phyloP scores from a whole-genome alignment of 92 coral and sea anemone species.

The Zoanthus gigantus region DNA sequence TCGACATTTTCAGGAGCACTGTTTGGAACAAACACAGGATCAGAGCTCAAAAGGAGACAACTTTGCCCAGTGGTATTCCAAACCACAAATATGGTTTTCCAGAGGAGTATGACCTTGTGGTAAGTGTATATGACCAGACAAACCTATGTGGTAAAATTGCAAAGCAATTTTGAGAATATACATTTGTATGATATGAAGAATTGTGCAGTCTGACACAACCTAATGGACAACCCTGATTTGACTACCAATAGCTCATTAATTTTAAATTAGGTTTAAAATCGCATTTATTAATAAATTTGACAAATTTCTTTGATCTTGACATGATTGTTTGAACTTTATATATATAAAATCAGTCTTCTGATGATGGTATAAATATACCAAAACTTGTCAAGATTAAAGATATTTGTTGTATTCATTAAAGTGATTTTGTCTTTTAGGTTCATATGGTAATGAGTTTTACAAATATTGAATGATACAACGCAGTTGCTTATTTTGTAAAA shows the following conservation, averaged over 20 bases:
- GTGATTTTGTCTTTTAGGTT: constrained; percentile 45
- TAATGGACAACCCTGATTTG: constrained; percentile 21
- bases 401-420: constrained; percentile 23
- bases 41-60: constrained; percentile 34
- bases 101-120: constrained; percentile 19
- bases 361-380: constrained; percentile 6
- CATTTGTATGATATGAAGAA: constrained; percentile 21
- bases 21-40: constrained; percentile 37
- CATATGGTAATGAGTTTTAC: constrained; percentile 7
- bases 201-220: constrained; percentile 28
- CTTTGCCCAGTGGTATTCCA: constrained; percentile 12
- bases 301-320: constrained; percentile 40
- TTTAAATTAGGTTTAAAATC: constrained; percentile 10
- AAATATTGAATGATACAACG: constrained; percentile 33
- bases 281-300: background rate
- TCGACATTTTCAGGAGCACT: constrained; percentile 32
- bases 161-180: constrained; percentile 26
- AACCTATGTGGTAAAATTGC: constrained; percentile 25
- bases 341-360: constrained; percentile 34
- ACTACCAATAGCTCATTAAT: constrained; percentile 23
- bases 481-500: constrained; percentile 17
- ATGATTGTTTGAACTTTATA: constrained; percentile 33
- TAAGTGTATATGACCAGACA: constrained; percentile 31
- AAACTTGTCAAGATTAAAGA: constrained; percentile 39
- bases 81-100: background rate